Conservation (phyloP, 2,888 invertebrate species). For the Lacanobia wlatinum region DNA sequence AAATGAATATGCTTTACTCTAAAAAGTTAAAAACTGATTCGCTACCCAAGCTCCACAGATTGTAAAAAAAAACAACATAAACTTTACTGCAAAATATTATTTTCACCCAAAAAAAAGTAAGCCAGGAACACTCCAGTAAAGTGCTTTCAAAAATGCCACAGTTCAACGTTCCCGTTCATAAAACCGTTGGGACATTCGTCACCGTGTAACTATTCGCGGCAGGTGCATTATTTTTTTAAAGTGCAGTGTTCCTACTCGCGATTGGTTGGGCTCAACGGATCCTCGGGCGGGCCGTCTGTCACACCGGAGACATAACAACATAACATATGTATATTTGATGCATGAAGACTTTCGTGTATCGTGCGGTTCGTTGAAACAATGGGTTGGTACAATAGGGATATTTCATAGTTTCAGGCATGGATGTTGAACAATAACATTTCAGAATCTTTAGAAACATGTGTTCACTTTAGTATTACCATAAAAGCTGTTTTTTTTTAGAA, state of each 20-base stretch:
- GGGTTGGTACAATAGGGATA: neutral
- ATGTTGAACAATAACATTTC: neutral
- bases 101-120: neutral
- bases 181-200: conserved; percentile 10
- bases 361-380: conserved; percentile 3
- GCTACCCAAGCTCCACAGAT: neutral
- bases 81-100: neutral
- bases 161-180: neutral
- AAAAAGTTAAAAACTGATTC: too few species aligned
- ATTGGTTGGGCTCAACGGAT: conserved; percentile 45
- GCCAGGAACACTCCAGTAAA: neutral
- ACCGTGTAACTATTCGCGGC: conserved; percentile 17
- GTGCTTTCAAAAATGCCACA: conserved; percentile 11
- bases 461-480: too few species aligned
- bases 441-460: neutral
- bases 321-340: conserved; percentile 17
- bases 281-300: conserved; percentile 8
- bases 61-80: neutral
- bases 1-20: too few species aligned
- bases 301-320: conserved; percentile 47
- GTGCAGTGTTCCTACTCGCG: conserved; percentile 31
- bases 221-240: conserved; percentile 33
- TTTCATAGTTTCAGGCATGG: neutral
- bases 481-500: too few species aligned
- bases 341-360: conserved; percentile 17